Conservation (phyloP, 2,797 vertebrate genomes). For the Zonotrichia albicollis region DNA sequence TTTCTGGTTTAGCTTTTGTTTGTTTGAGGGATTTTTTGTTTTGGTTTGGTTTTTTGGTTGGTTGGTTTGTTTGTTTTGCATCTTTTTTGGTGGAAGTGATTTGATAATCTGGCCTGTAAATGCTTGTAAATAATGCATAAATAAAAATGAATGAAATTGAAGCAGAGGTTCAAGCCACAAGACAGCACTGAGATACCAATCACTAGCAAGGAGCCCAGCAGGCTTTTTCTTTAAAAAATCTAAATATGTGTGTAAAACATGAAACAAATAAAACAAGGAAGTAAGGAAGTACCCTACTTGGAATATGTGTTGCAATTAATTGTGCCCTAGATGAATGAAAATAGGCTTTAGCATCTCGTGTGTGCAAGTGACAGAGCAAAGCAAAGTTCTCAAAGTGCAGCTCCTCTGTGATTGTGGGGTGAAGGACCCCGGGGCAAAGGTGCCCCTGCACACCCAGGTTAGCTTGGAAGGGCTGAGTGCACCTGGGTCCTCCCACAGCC, state of each 20-base stretch:
- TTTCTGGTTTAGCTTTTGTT: not conserved
- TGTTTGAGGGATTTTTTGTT: not conserved
- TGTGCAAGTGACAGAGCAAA: not conserved
- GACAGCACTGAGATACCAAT: not conserved
- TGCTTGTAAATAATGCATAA: not conserved
- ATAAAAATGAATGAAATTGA: not conserved
- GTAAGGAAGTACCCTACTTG: not conserved
- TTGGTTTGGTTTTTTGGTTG: not conserved
- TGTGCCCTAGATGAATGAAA: not conserved
- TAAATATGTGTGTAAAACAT: not conserved
- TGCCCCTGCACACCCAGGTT: not conserved
- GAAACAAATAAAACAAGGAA: not conserved
- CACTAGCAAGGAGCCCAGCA: not conserved
- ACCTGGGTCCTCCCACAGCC: not conserved
- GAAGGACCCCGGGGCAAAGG: accelerated
- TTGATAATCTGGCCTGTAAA: not conserved
- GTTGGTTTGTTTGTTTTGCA: not conserved
- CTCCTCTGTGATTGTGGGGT: not conserved
- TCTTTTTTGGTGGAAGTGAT: not conserved
- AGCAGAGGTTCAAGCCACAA: not conserved
- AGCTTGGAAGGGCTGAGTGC: not conserved
- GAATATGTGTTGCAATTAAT: not conserved
- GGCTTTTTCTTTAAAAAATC: not conserved
- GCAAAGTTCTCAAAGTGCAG: accelerated
- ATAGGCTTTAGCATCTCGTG: not conserved